Evolutionary conservation across 2,888 invertebrate genomes (phyloP), one percentile per base, ranked within the genome.

Genomic region (Oxycera nigricornis): DNA sequence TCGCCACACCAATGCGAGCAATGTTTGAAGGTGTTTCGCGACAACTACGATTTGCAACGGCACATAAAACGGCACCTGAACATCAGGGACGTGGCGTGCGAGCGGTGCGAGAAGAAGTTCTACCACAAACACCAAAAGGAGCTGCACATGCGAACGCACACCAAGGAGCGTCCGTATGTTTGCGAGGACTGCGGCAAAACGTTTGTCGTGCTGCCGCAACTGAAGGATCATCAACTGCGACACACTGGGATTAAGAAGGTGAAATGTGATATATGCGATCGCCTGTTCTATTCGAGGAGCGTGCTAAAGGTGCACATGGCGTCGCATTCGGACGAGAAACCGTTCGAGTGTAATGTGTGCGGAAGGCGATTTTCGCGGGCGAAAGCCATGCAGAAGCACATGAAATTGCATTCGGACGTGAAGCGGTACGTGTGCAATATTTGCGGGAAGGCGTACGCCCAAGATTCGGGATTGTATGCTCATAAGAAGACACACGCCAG

Each of bases 111-210:
- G 0, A 86, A 87, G 84, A 83, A 82, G 14, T 84, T 88, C 74
- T 79, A 78, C 26, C 78, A 79, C 0, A 79, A 80, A 75, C 79
- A 78, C 74, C 79, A 80, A 70, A 79, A 80, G 68, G 78, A 79
- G 6, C 75, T 79, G 17, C 82, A 83, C 74, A 80, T 88, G 28
- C 79, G 88, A 1, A 87, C 87, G 0, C 88, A 89, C 68, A 88
- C 88, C 0, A 88, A 88, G 0, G 88, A 89, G 76, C 83, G 88
- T 3, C 88, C 89, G 0, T 88, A 86, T 78, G 87, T 77, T 28
- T 81, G 81, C 62, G 79, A 79, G 28, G 80, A 78, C 31, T 81
- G 81, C 22, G 76, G 77, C n/a, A 81, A 80, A 78, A 79, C 79
- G 31, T 81, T 81, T 77, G 79, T 79, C n/a, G 76, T 80, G 68